Base-by-base conservation (phyloP, 2,888 invertebrate species). In the Chrysotoxum bicinctum region DNA sequence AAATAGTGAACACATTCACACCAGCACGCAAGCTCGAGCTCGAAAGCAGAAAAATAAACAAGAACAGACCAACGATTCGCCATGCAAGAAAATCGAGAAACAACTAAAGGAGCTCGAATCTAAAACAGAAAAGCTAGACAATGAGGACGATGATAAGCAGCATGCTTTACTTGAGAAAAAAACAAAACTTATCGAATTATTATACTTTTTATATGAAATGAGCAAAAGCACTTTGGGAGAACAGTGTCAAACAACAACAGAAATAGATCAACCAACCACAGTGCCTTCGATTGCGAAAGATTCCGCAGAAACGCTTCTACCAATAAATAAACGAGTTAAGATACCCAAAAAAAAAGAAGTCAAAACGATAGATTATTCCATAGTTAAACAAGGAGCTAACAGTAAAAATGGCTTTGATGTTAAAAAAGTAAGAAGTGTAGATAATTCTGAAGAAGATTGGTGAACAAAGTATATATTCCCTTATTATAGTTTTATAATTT, bases 191-290 rank as follows among this genome's bases (percentile, higher is more conserved):
- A 90, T 90, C 43, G 88, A 90, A 54, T 78, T 90, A 60, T 88
- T 90, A 12, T 89, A 89, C 56, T 87, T 90, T 37, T 80, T 91
- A 23, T 88, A 89, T 66, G 88, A 90, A 56, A 80, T 91, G 21
- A 88, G 88, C 26, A 85, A 85, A 43, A 73, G 68, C 4, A 77
- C 35, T n/a, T 32, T 16, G 5, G 48, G 19, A 1, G 79, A 79
- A 45, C 30, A 50, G 12, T 16, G 30, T 12, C 32, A 70, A 14
- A n/a, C n/a, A 14, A 40, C 43, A 12, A 21, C 23, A 10, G 52
- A 54, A n/a, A 12, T 12, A 9, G 10, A 35, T 10, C 54, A 54
- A 1, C 1, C 50, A 10, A 77, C 32, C 6, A 54, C 40, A n/a
- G 9, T 43, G 12, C 9, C 58, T 21, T 9, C 56, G 3, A 19